A percentile compares a stretch with the other conserved stretches of the same genome.
These are phyloP conservation scores for Labia minor DNA, from an alignment of 2,888 invertebrate species.

Conservation along the genomic window DNA sequence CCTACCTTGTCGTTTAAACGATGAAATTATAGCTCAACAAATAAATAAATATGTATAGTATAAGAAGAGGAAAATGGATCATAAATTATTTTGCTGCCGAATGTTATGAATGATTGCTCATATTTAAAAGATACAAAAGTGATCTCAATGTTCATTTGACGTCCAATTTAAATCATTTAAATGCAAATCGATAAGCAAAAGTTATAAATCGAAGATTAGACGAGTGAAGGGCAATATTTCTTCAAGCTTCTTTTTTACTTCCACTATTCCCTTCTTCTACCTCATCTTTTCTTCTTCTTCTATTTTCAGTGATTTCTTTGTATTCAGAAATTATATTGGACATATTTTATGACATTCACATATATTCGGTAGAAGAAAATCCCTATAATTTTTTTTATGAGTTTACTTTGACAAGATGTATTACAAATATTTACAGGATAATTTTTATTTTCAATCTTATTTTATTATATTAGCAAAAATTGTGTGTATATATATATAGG, in stretches of 20 bases:
- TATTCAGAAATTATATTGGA: too few species aligned
- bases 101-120: background rate
- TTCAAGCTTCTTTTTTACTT: background rate
- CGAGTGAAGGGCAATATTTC: background rate
- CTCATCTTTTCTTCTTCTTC: too few species aligned
- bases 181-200: background rate
- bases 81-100: background rate
- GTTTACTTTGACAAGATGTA: background rate
- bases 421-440: too few species aligned
- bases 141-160: slow-evolving; percentile 4
- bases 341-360: background rate
- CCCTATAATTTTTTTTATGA: too few species aligned
- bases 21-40: background rate
- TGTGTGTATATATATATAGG: too few species aligned
- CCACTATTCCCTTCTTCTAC: too few species aligned
- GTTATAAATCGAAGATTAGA: background rate
- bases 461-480: too few species aligned
- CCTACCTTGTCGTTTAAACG: background rate
- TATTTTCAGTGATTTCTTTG: background rate
- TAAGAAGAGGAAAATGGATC: background rate
- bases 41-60: background rate
- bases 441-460: too few species aligned
- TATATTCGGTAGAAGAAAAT: background rate
- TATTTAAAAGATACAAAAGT: background rate
- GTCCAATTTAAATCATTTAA: slow-evolving; percentile 7